These are phyloP conservation scores for Oreocharis arfaki DNA, from an alignment of 2,113 vertebrate species.

Conservation along the genomic window DNA sequence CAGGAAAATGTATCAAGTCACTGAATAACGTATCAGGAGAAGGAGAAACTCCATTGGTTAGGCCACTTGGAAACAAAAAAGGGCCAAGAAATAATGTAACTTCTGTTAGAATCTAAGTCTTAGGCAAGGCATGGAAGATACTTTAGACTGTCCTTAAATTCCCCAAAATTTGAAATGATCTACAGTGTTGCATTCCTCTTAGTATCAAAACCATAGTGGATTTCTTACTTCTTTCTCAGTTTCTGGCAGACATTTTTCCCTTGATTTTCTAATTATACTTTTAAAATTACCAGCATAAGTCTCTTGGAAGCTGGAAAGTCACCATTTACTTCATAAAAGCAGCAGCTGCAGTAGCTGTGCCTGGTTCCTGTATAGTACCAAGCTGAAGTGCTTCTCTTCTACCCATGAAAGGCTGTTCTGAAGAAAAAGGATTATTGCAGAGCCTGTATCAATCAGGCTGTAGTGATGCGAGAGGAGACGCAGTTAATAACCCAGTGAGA, in stretches of 20 bases:
- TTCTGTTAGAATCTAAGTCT: neutral
- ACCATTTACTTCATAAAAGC: neutral
- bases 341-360: neutral
- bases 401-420: neutral
- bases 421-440: neutral
- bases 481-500: neutral
- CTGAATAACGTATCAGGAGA: neutral
- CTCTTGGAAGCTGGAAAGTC: neutral
- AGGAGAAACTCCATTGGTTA: neutral
- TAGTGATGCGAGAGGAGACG: fast-evolving
- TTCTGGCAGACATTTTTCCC: neutral
- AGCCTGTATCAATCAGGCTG: neutral
- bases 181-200: neutral
- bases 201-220: neutral
- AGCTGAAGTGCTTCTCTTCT: neutral
- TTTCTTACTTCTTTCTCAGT: neutral
- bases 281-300: neutral
- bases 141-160: neutral
- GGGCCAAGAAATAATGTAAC: neutral
- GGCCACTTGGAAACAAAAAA: neutral
- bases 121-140: neutral
- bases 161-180: neutral
- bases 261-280: neutral
- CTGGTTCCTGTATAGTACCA: neutral
- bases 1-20: fast-evolving